Base-by-base conservation (phyloP, 2,113 vertebrate genomes). In the Carassius auratus region DNA sequence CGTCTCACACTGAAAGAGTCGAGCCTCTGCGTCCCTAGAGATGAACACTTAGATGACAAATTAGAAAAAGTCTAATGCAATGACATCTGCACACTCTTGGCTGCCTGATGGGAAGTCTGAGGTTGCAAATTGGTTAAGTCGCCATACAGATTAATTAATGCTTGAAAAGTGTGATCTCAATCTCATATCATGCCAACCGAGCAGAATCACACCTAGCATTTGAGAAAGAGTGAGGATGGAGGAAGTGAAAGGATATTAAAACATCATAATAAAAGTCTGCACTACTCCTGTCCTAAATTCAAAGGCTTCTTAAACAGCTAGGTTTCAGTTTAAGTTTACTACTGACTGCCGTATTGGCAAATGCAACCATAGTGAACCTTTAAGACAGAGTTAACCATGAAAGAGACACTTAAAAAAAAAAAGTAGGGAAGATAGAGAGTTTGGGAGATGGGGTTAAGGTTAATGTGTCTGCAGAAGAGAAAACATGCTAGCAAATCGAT, bases 1-100 rank as follows among this genome's bases (percentile, higher is more conserved):
- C 17, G 23, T 71, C 64, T 55, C 81, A 59, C 2, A 3, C 68
- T 23, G 68, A 42, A 50, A 74, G 50, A 59, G 80, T 33, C 19
- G 2, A 57, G 19, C 23, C 30, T 59, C 19, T 79, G 76, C 3
- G 12, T 83, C 81, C 81, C 81, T 23, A 26, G 50, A 83, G 81
- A 73, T 13, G 33, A 74, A 26, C 62, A 73, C 33, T 83, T 73
- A 23, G 33, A 73, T 1, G 33, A 74, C 48, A 83, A 83, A 83
- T 83, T 33, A 73, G 81, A 73, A 69, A 69, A 82, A 59, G 45
- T 69, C 64, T 66, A 81, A 73, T 74, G 66, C 33, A 57, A 42
- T 59, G 68, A 83, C 68, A 83, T 42, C 68, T 71, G 50, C 48
- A 73, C 80, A 55, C 7, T 36, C 68, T 73, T 83, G 66, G 57